Conservation (phyloP, 92 coral and sea anemone species). For the Umimayanthus chanpuru region DNA sequence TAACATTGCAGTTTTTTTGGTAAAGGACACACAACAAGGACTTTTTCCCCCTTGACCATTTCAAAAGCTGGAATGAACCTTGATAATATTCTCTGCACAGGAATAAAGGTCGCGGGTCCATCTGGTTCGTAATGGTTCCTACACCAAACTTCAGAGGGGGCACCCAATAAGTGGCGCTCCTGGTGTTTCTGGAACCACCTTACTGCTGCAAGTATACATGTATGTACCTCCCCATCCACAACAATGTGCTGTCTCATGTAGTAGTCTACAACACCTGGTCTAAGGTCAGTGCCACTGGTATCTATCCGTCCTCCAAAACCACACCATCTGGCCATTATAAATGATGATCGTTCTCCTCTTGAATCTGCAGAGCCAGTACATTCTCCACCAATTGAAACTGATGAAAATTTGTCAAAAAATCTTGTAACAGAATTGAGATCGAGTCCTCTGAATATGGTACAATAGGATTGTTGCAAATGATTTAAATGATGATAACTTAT, state of each 20-base stretch:
- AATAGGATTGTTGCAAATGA: conserved; percentile 17
- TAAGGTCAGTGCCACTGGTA: conserved; percentile 47
- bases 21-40: conserved; percentile 33
- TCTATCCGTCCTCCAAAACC: conserved; percentile 2
- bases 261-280: conserved; percentile 71
- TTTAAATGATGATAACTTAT: conserved; percentile 2
- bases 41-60: neutral
- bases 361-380: neutral
- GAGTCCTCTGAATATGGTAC: neutral
- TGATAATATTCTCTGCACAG: conserved; percentile 59
- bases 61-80: conserved; percentile 41
- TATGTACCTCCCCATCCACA: conserved; percentile 40
- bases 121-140: conserved; percentile 59
- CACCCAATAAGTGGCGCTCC: conserved; percentile 43
- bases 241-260: conserved; percentile 57
- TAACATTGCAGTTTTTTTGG: conserved; percentile 31
- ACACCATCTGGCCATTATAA: conserved; percentile 24
- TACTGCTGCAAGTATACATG: conserved; percentile 61
- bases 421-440: conserved; percentile 19
- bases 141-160: conserved; percentile 69
- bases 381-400: conserved; percentile 23
- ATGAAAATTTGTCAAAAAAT: conserved; percentile 15
- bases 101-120: conserved; percentile 67
- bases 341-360: neutral
- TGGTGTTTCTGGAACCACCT: conserved; percentile 64